Conservation (phyloP, 2,797 vertebrate species). For the Gila robusta region DNA sequence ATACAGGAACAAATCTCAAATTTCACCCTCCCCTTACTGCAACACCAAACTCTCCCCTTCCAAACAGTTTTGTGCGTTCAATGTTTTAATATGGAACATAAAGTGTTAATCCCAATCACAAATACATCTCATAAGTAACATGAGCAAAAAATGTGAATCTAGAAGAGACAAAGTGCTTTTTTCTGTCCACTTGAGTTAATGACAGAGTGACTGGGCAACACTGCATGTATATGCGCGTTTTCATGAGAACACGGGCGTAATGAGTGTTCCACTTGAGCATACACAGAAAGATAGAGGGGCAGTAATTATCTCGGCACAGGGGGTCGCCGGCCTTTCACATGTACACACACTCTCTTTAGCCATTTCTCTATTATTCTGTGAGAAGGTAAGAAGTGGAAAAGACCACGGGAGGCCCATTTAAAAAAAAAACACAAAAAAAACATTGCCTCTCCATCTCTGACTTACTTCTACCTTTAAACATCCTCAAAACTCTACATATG, state of each 20-base stretch:
- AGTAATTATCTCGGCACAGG: constrained; percentile 50
- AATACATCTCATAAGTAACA: not conserved
- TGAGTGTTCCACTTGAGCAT: constrained; percentile 35
- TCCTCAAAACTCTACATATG: not conserved
- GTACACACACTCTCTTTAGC: constrained; percentile 23
- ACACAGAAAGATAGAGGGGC: constrained; percentile 22
- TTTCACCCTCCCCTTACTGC: constrained; percentile 20
- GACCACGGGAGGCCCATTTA: constrained; percentile 5
- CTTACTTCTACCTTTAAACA: not conserved
- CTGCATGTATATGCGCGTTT: not conserved
- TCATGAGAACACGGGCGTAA: not conserved
- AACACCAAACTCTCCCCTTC: not conserved
- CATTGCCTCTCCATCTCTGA: not conserved
- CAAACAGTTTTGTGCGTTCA: not conserved
- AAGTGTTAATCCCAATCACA: constrained; percentile 9
- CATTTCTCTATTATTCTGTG: constrained; percentile 15
- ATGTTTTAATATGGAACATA: not conserved
- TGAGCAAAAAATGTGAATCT: not conserved
- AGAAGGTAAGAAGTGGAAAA: constrained; percentile 11
- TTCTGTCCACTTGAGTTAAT: not conserved
- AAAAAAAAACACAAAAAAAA: not conserved
- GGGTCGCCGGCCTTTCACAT: constrained; percentile 43
- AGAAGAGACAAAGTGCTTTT: not conserved
- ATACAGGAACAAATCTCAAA: constrained; percentile 24
- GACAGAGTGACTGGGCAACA: not conserved